Evolutionary conservation across 92 coral and sea anemone genomes (phyloP).

Genomic region (Siderastrea siderea): DNA sequence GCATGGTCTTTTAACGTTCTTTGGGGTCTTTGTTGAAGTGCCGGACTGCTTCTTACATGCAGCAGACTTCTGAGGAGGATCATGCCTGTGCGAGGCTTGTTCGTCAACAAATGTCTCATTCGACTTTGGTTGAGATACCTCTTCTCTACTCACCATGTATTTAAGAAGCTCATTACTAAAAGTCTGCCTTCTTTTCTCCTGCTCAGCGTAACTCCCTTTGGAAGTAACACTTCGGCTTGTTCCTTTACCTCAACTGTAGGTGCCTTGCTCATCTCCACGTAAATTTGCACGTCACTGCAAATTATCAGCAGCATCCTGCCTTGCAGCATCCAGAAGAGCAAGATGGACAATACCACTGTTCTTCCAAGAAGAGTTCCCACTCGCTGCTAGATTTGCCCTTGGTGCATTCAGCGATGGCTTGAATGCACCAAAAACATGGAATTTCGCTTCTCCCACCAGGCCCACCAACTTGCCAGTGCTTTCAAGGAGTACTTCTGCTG

Average conservation of each 20-base stretch:
- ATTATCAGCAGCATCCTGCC: constrained; percentile 73
- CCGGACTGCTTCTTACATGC: too few relatives aligned
- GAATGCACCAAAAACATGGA: constrained; percentile 3
- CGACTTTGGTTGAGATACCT: constrained; percentile 42
- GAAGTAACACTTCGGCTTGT: constrained; percentile 49
- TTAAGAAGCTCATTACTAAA: too few relatives aligned
- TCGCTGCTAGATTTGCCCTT: constrained; percentile 68
- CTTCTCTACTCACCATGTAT: background rate
- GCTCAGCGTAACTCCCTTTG: constrained; percentile 47
- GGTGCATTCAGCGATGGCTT: constrained; percentile 72
- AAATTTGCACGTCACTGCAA: constrained; percentile 51
- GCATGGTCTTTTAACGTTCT: too few relatives aligned
- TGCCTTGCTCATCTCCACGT: constrained; percentile 52
- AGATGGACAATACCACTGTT: constrained; percentile 68
- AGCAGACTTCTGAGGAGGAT: constrained; percentile 2
- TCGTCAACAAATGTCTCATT: constrained; percentile 47
- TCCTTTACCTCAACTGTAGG: constrained; percentile 67
- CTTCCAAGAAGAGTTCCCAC: constrained; percentile 74
- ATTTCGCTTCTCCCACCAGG: constrained; percentile 68
- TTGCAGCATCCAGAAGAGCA: constrained; percentile 67
- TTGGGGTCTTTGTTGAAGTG: too few relatives aligned
- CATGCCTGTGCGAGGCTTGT: constrained; percentile 50
- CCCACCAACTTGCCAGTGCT: constrained; percentile 69
- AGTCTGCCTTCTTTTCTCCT: constrained; percentile 19
- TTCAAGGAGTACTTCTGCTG: constrained; percentile 75